Evolutionary conservation across 2,888 invertebrate genomes (phyloP), one percentile per base, ranked within the genome.

Genomic region (Erebia palarica): DNA sequence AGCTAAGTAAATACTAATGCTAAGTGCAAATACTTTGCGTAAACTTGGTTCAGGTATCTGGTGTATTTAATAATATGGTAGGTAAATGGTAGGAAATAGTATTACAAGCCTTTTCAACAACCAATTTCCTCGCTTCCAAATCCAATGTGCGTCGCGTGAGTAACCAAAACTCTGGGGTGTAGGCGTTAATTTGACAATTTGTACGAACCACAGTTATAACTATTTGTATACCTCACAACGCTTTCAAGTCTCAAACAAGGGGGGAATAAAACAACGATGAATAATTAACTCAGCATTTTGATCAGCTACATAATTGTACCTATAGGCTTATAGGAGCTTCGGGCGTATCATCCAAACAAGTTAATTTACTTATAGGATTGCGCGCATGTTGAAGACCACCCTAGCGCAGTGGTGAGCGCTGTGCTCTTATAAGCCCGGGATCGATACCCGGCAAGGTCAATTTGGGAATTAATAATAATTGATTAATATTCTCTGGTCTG

Each of bases 281-380:
- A 73, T 74, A 76, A 76, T 75, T 76, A 75, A 71, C 59, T 68
- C 61, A 64, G 63, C 71, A 72, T 73, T 73, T 76, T 73, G 73
- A 76, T 73, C 71, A 69, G 64, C 65, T 58, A 64, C 69, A 60
- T 75, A 74, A 76, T 74, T 73, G 72, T 73, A 36, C 36, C 36
- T 36, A 1, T 51, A n/a, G 51, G 4, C 47, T 47, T 47, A 66
- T 76, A 57, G 69, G 70, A 72, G 72, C 68, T 71, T 73, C 64
- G 66, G 70, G 68, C 75, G 72, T 71, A 66, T 68, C 55, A 58
- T 55, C 68, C 63, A 70, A 75, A 73, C 72, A 64, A 76, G 69
- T 73, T 73, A 73, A 72, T 76, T 76, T 76, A 68, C 67, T 67
- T 49, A 44, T 14, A 72, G 57, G 53, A 59, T 47, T 16, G 65